Evolutionary conservation across 1,140 invertebrate genomes (phyloP).

Genomic region (Drosophila teissieri): DNA sequence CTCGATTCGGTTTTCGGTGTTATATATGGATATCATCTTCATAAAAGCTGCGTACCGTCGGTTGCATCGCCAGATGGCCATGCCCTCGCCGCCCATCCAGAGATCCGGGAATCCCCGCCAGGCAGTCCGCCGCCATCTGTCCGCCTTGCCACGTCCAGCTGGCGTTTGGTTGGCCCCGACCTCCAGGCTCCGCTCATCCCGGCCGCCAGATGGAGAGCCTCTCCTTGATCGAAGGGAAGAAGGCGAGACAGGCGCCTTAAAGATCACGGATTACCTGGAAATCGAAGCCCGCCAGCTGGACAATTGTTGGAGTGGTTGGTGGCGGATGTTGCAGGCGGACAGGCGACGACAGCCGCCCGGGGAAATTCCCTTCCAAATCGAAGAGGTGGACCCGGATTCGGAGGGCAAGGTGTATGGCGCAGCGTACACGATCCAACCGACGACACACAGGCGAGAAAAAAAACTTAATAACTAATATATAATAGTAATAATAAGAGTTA

Average conservation of each 20-base stretch:
- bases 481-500: constrained; percentile 70
- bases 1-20: constrained; percentile 64
- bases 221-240: background rate
- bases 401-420: background rate
- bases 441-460: constrained; percentile 20
- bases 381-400: background rate
- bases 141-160: constrained; percentile 21
- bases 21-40: constrained; percentile 35
- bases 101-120: background rate
- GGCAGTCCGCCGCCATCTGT: constrained; percentile 18
- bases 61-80: background rate
- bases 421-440: background rate
- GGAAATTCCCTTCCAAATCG: background rate
- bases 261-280: constrained; percentile 4
- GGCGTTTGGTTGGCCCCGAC: constrained; percentile 3
- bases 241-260: constrained; percentile 20
- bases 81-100: background rate
- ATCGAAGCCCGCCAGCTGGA: constrained; percentile 4
- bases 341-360: constrained; percentile 17
- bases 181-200: constrained; percentile 9
- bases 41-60: background rate
- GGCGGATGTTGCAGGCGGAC: constrained; percentile 33
- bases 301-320: constrained; percentile 39
- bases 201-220: constrained; percentile 30
- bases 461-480: constrained; percentile 67